phyloP scores from a whole-genome alignment of 1,140 invertebrate species.

The Theocolax elegans region DNA sequence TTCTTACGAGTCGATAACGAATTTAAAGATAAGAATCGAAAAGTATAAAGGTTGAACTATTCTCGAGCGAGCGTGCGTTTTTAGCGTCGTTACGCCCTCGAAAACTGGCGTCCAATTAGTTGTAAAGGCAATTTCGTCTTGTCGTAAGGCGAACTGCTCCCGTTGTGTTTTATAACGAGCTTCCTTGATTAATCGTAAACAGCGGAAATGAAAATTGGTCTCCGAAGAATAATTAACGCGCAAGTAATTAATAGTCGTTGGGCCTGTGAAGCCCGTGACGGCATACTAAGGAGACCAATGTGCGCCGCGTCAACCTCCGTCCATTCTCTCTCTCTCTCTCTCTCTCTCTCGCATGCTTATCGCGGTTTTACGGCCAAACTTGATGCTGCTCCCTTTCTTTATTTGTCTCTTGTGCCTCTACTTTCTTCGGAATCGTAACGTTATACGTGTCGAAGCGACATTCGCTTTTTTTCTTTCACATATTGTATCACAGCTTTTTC shows the following conservation, averaged over 20 bases:
- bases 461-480: too few relatives aligned
- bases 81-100: background rate
- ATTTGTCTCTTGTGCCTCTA: background rate
- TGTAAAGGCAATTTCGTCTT: slow-evolving; percentile 10
- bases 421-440: too few relatives aligned
- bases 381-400: background rate
- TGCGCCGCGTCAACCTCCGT: too few relatives aligned
- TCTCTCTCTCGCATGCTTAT: too few relatives aligned
- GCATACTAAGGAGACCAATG: slow-evolving; percentile 55
- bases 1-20: too few relatives aligned
- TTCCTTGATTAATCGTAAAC: slow-evolving; percentile 58
- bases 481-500: too few relatives aligned
- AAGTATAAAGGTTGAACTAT: too few relatives aligned
- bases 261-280: slow-evolving; percentile 42
- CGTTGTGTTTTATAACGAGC: slow-evolving; percentile 42
- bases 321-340: too few relatives aligned
- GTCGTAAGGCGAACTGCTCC: slow-evolving; percentile 1
- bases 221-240: slow-evolving; percentile 58
- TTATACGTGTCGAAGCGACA: too few relatives aligned
- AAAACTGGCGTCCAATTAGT: slow-evolving; percentile 29
- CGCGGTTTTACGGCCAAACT: background rate
- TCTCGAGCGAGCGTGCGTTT: too few relatives aligned
- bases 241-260: slow-evolving; percentile 59
- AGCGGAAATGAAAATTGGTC: slow-evolving; percentile 59
- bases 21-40: too few relatives aligned